These are phyloP conservation scores for Paramuricea clavata DNA, from an alignment of 92 coral and sea anemone species.

Conservation along the genomic window DNA sequence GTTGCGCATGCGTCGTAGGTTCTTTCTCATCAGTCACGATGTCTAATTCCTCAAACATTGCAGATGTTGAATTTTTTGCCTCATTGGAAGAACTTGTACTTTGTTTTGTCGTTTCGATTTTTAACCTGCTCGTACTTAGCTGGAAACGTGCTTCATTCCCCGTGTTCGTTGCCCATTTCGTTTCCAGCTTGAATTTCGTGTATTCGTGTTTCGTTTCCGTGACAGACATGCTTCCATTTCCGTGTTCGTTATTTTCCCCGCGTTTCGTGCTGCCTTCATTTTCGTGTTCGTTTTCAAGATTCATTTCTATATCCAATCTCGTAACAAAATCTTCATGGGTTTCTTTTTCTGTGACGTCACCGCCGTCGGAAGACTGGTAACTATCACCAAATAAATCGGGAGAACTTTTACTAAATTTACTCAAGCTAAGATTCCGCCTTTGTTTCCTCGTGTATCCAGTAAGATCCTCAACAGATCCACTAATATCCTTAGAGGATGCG, in stretches of 20 bases:
- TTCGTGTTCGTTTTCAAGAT: background rate
- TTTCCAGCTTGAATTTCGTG: background rate
- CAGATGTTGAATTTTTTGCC: background rate
- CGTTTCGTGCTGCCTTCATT: background rate
- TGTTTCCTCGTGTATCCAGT: background rate
- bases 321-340: background rate
- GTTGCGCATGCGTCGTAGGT: background rate
- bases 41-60: background rate
- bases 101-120: background rate
- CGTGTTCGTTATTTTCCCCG: background rate
- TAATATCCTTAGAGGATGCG: background rate
- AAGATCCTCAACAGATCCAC: slow-evolving; percentile 3
- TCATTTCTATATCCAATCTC: background rate
- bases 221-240: background rate
- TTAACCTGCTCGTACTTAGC: background rate
- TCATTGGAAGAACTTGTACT: background rate
- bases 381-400: background rate
- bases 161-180: slow-evolving; percentile 7
- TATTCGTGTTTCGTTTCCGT: background rate
- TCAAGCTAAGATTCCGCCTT: background rate
- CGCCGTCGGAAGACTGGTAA: background rate
- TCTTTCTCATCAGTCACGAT: background rate
- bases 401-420: background rate
- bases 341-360: background rate
- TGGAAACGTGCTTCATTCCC: background rate